Conservation (phyloP, 2,797 vertebrate genomes). For the Alauda arvensis region DNA sequence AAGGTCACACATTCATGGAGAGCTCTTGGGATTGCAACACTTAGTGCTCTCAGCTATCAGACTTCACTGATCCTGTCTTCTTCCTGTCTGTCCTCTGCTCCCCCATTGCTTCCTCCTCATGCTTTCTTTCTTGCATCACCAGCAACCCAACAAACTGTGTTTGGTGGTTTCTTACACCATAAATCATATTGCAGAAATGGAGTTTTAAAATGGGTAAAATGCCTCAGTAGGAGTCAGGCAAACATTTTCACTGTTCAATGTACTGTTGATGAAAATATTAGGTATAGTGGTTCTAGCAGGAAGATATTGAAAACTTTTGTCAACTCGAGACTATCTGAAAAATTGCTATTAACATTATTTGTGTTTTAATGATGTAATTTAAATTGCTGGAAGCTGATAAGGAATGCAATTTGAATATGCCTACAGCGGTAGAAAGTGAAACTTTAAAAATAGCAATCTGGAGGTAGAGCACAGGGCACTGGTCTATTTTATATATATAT, state of each 20-base stretch:
- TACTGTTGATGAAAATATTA: not conserved
- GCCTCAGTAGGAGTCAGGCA: not conserved
- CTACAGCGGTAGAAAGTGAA: not conserved
- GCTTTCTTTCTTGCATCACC: not conserved
- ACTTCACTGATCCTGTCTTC: not conserved
- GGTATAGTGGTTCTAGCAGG: not conserved
- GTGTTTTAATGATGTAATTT: not conserved
- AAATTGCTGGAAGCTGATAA: not conserved
- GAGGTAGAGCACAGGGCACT: not conserved
- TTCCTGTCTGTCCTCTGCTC: not conserved
- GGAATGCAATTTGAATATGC: not conserved
- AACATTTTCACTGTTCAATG: not conserved
- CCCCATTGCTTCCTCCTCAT: not conserved
- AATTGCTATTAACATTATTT: not conserved
- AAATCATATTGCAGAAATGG: not conserved
- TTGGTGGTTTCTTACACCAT: not conserved
- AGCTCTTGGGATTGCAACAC: fast-evolving
- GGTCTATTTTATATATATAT: not conserved
- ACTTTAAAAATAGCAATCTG: not conserved
- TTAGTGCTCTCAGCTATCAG: not conserved
- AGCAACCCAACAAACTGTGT: not conserved
- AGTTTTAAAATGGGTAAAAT: not conserved
- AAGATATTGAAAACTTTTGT: not conserved
- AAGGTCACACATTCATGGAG: fast-evolving
- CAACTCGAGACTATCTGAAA: not conserved